Evolutionary conservation across 1,140 invertebrate genomes (phyloP), one percentile per base, ranked within the genome.

Genomic region (Drosophila rhopaloa): DNA sequence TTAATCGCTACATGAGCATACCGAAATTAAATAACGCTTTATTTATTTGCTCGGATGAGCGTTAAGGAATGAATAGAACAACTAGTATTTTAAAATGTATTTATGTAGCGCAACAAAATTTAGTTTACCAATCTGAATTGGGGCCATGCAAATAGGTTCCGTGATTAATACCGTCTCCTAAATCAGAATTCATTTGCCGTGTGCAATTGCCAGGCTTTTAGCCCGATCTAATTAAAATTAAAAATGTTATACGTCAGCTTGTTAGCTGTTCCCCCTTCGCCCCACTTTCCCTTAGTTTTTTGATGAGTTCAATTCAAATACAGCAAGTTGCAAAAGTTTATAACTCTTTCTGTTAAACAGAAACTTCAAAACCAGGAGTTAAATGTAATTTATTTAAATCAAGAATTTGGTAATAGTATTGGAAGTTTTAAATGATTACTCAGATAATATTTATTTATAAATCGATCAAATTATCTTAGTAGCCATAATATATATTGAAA

Each of bases 201-300:
- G 9, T 46, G 41, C 24, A 40, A 41, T 51, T 74, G 50, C 51
- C 37, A 24, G 13, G 11, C 50, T 38, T 38, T 55, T 48, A 13
- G 46, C n/a, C 13, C 7, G 38, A 55, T 55, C 19, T 59, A 66
- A 76, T 76, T 76, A 76, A 76, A 76, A 50, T 43, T 55, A 29
- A 44, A 54, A 58, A 56, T 27, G 19, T 47, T 54, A n/a, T 14
- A 48, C 47, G 54, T 47, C 63, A 67, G 54, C 70, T 40, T 43
- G 40, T 40, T 51, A 19, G 43, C 10, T 29, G 8, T 5, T 2
- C 41, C 13, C 2, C 24, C 24, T 29, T n/a, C 13, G 13, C 1
- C 11, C 10, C 29, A 5, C 19, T 35, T 6, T n/a, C 9, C 41
- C 2, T 7, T 9, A 14, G 6, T 14, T 43, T 43, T 43, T 13